Evolutionary conservation across 2,888 invertebrate genomes (phyloP).

Genomic region (Slavum lentiscoides): DNA sequence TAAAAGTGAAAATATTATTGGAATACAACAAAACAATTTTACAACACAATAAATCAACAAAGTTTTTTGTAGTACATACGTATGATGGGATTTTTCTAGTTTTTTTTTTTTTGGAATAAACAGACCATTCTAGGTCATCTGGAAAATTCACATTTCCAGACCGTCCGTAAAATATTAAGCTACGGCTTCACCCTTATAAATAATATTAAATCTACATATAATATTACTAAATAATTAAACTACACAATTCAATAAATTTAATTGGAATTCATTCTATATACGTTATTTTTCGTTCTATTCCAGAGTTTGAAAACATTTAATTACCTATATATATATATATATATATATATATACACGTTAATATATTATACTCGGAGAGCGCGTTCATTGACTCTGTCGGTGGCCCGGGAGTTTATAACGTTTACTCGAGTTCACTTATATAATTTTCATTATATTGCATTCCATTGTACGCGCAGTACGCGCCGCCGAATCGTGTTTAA

Average conservation of each 20-base stretch:
- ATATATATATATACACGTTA: no score
- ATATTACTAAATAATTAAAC: not conserved
- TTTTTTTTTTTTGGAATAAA: no score
- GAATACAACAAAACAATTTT: no score
- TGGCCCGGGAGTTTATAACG: conserved; percentile 6
- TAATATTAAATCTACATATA: no score
- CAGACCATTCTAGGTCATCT: no score
- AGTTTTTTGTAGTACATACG: no score
- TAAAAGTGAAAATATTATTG: no score
- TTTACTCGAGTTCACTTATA: conserved; percentile 27
- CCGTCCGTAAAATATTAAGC: no score
- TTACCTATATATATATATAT: conserved; percentile 11
- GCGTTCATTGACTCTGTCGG: conserved; percentile 25
- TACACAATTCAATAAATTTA: conserved; percentile 29
- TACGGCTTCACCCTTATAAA: not conserved
- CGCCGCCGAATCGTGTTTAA: not conserved
- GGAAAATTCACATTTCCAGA: no score
- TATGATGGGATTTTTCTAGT: no score
- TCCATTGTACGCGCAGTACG: not conserved
- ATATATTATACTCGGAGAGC: no score
- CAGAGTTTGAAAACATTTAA: conserved; percentile 43
- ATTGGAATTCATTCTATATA: conserved; percentile 26
- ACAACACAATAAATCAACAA: no score
- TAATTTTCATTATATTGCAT: conserved; percentile 11
- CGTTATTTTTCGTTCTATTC: conserved; percentile 32